Percentiles rank a stretch among this genome's conserved stretches.
Evolutionary conservation across 2,888 invertebrate genomes (phyloP).

Genomic region (Noctuana brunneofusca): DNA sequence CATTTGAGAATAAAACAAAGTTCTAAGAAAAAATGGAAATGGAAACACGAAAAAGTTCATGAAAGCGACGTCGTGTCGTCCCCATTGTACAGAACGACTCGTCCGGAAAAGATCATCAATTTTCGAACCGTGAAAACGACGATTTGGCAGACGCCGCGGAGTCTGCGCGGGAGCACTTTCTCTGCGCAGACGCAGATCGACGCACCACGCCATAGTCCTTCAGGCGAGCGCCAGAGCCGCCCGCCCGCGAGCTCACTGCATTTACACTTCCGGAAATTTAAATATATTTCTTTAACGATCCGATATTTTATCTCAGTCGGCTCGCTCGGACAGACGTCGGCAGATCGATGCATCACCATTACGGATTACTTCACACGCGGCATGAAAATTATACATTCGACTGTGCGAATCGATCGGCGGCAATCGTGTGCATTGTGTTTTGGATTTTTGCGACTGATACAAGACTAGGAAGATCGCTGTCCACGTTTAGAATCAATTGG

Average conservation of each 20-base stretch:
- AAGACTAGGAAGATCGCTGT: conserved; percentile 49
- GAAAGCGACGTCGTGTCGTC: conserved; percentile 43
- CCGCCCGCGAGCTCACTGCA: conserved; percentile 55
- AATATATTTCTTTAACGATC: conserved; percentile 29
- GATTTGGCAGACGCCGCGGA: conserved; percentile 79
- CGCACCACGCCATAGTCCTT: conserved; percentile 53
- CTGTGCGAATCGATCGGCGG: conserved; percentile 14
- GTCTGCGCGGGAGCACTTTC: conserved; percentile 79
- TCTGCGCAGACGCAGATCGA: conserved; percentile 64
- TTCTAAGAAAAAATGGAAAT: conserved; percentile 35
- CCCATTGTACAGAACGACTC: conserved; percentile 58
- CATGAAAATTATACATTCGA: conserved; percentile 25
- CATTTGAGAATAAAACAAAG: conserved; percentile 20
- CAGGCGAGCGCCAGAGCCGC: conserved; percentile 63
- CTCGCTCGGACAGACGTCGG: conserved; percentile 22
- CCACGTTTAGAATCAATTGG: conserved; percentile 47
- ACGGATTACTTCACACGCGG: conserved; percentile 21
- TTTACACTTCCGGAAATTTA: conserved; percentile 32
- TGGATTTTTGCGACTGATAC: conserved; percentile 51
- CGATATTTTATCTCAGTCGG: conserved; percentile 31
- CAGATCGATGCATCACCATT: conserved; percentile 29
- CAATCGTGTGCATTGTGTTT: conserved; percentile 40
- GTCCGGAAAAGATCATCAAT: conserved; percentile 73
- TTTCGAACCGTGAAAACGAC: conserved; percentile 74
- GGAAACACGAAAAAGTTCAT: conserved; percentile 36